phyloP scores from a whole-genome alignment of 2,797 vertebrate genomes.

The Peromyscus eremicus region DNA sequence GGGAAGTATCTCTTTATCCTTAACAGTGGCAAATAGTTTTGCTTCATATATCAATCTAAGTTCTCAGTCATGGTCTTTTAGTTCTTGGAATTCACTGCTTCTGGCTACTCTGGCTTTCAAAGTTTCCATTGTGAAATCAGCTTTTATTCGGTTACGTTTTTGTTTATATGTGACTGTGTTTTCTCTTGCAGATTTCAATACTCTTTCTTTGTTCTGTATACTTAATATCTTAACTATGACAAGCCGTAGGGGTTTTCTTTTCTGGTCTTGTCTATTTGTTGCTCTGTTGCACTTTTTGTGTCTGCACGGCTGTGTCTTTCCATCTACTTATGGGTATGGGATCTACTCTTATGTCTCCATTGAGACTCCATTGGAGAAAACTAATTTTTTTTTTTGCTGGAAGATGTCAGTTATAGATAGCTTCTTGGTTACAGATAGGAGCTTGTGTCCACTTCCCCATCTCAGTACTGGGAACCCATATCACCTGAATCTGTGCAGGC shows the following conservation, averaged over 20 bases:
- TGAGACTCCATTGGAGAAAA: background rate
- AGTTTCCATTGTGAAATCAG: background rate
- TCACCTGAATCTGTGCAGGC: too few species aligned
- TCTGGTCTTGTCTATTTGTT: too few species aligned
- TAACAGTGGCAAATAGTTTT: background rate
- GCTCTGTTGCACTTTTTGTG: background rate
- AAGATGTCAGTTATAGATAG: background rate
- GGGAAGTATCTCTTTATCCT: background rate
- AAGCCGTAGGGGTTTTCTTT: too few species aligned
- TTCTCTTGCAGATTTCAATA: background rate
- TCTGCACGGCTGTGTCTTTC: background rate
- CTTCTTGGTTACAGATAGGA: too few species aligned
- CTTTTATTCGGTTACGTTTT: background rate
- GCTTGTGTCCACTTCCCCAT: background rate
- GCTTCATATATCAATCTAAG: background rate
- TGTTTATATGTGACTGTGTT: background rate
- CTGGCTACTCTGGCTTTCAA: background rate
- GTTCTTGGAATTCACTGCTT: background rate
- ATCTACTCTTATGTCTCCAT: background rate
- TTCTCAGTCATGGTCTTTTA: background rate
- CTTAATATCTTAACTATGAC: too few species aligned
- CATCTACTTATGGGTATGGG: background rate
- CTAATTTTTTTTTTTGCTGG: background rate
- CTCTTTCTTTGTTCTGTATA: background rate
- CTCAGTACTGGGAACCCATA: background rate